These are phyloP conservation scores for Zaprionus kolodkinae DNA, from an alignment of 1,140 invertebrate species.

Conservation along the genomic window DNA sequence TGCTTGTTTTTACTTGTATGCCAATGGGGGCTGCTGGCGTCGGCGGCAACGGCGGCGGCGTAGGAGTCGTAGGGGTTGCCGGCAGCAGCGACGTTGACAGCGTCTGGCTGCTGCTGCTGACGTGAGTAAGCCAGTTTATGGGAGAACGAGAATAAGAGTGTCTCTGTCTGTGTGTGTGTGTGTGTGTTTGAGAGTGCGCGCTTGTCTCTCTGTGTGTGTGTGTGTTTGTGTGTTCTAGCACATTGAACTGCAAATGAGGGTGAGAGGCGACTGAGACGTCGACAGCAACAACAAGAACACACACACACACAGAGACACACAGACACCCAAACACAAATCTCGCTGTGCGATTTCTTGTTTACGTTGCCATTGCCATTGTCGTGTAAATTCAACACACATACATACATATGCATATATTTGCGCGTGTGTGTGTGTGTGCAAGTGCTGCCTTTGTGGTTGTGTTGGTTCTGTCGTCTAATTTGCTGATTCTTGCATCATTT, in stretches of 20 bases:
- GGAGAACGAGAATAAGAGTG: constrained; percentile 40
- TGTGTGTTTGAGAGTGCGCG: constrained; percentile 24
- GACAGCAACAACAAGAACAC: constrained; percentile 16
- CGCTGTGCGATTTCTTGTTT: constrained; percentile 75
- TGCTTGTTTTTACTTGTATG: constrained; percentile 33
- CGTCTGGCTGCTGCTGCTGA: constrained; percentile 63
- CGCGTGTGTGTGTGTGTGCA: constrained; percentile 10
- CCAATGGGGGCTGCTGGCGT: constrained; percentile 33
- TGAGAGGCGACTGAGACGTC: constrained; percentile 50
- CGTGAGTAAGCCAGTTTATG: constrained; percentile 61
- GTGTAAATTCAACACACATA: not conserved
- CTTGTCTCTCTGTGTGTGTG: constrained; percentile 16
- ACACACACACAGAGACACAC: constrained; percentile 21
- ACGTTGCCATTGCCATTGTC: constrained; percentile 52
- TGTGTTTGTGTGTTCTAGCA: constrained; percentile 57
- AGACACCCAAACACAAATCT: constrained; percentile 36
- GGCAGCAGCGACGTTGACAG: constrained; percentile 70
- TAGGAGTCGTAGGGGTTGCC: constrained; percentile 74
- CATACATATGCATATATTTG: not conserved
- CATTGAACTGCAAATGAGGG: constrained; percentile 80
- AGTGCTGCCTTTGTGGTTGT: constrained; percentile 10
- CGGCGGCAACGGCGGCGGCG: constrained; percentile 8
- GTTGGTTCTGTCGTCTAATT: constrained; percentile 59
- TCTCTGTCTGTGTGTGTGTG: constrained; percentile 23
- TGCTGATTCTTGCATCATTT: constrained; percentile 77